These are phyloP conservation scores for Epinotia brunnichana DNA, from an alignment of 2,888 invertebrate genomes.

Conservation along the genomic window DNA sequence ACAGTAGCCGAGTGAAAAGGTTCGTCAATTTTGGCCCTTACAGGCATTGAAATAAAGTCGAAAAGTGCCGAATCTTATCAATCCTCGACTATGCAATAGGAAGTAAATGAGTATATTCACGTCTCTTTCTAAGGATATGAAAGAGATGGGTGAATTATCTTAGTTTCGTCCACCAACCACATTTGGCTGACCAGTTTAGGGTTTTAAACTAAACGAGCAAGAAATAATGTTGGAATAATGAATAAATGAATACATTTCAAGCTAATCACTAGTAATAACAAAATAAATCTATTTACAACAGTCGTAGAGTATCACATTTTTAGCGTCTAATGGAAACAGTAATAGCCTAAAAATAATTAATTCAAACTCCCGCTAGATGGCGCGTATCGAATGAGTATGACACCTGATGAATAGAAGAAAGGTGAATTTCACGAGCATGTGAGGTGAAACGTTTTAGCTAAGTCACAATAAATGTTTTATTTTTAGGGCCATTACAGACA, in stretches of 20 bases:
- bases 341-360: background rate
- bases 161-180: background rate
- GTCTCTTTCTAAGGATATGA: background rate
- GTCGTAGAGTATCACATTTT: slow-evolving; percentile 23
- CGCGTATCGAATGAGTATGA: background rate
- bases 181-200: background rate
- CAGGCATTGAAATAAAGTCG: no score
- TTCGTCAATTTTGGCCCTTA: no score
- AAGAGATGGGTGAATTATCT: background rate
- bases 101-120: background rate
- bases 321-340: slow-evolving; percentile 8
- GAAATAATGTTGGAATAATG: background rate
- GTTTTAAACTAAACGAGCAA: background rate
- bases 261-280: background rate
- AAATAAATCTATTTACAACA: slow-evolving; percentile 28
- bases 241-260: background rate
- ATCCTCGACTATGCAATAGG: background rate
- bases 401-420: no score
- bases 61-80: no score
- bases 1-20: no score
- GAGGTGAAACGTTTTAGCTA: no score
- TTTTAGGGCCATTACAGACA: no score
- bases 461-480: no score
- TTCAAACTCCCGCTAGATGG: background rate
- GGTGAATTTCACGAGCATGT: no score